Evolutionary conservation across 1,140 invertebrate genomes (phyloP).

Genomic region (Macrobrachium rosenbergii): DNA sequence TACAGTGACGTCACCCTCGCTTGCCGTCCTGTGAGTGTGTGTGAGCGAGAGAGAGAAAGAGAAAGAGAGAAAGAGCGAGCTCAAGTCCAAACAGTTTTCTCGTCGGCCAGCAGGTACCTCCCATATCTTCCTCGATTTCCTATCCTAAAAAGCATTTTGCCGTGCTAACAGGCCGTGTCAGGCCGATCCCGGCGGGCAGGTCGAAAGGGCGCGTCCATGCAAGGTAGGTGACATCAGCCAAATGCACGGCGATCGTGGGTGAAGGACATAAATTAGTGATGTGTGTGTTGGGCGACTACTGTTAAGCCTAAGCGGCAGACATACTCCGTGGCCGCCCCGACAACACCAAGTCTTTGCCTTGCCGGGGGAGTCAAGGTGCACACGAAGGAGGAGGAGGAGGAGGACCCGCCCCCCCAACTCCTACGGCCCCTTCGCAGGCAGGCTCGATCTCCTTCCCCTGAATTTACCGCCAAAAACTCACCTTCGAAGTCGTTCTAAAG

Average conservation of each 20-base stretch:
- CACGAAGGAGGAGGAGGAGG: not conserved
- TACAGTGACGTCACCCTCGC: conserved; percentile 7
- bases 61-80: not conserved
- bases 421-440: not conserved
- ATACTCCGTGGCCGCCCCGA: not conserved
- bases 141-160: not conserved
- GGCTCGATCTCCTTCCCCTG: not conserved
- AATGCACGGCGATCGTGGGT: not conserved
- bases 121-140: conserved; percentile 13
- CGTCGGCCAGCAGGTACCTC: conserved; percentile 7
- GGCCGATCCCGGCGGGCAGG: not conserved
- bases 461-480: not conserved
- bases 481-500: no score
- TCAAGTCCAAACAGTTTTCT: conserved; percentile 26
- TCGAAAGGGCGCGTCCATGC: not conserved
- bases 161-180: not conserved
- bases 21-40: conserved; percentile 3
- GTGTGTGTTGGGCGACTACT: not conserved
- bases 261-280: conserved; percentile 16
- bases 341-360: conserved; percentile 10
- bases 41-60: no score
- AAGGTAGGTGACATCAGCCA: not conserved
- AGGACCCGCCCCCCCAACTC: not conserved
- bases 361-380: not conserved
- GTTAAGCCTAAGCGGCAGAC: conserved; percentile 25